These are phyloP conservation scores for Vespertilio murinus DNA, from an alignment of 2,797 vertebrate genomes.

Conservation along the genomic window DNA sequence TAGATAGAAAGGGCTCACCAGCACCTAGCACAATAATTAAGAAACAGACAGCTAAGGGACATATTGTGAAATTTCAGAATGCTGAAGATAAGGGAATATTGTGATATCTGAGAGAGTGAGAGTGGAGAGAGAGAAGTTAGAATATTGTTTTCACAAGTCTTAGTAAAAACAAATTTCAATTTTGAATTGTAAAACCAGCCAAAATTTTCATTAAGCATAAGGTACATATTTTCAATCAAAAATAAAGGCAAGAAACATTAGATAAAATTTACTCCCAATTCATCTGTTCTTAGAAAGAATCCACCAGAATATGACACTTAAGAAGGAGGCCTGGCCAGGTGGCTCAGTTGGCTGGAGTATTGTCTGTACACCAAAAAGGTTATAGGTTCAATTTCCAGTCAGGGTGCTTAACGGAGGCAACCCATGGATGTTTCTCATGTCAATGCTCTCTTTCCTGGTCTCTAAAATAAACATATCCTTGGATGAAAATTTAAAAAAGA, in stretches of 20 bases:
- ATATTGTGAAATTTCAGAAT: slow-evolving; percentile 28
- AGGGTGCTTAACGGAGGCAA: background rate
- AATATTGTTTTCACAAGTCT: slow-evolving; percentile 22
- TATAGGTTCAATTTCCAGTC: background rate
- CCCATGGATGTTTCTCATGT: background rate
- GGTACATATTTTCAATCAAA: slow-evolving; percentile 5
- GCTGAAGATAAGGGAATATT: background rate
- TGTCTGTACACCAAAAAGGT: background rate
- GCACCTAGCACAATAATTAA: background rate
- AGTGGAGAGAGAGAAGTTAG: background rate
- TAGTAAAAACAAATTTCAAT: slow-evolving; percentile 39
- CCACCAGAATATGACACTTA: background rate
- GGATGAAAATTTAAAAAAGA: too few relatives aligned
- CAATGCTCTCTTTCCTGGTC: background rate
- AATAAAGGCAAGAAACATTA: slow-evolving; percentile 2
- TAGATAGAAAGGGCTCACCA: background rate
- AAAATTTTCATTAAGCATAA: background rate
- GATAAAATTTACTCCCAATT: background rate
- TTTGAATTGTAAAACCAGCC: background rate
- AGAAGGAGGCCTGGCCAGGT: background rate
- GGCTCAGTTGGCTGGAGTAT: background rate
- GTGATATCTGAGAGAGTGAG: background rate
- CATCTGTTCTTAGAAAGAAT: slow-evolving; percentile 23
- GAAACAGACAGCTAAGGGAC: background rate
- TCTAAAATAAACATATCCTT: background rate